Evolutionary conservation across 2,888 invertebrate genomes (phyloP), one percentile per base, ranked within the genome.

Genomic region (Frankliniella fusca): DNA sequence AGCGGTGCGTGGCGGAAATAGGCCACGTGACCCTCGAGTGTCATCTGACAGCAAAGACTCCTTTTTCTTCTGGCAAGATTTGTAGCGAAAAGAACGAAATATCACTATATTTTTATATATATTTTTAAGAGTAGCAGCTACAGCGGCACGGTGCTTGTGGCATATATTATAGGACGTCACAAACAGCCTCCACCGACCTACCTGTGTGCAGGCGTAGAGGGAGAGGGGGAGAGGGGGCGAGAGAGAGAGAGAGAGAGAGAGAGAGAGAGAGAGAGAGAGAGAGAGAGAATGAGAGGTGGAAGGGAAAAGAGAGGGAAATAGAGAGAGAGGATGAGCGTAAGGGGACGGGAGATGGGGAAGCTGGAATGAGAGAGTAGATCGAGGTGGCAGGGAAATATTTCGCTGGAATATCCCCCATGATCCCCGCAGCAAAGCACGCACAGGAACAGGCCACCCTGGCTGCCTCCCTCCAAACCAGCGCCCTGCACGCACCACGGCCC

Each of bases 91-190:
- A 38, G 38, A 38, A 38, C 5, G 38, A 38, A 38, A 38, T 38
- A 38, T 38, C 5, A 38, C 38, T 38, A 38, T 38, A n/a, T n/a
- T n/a, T n/a, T n/a, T n/a, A n/a, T n/a, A n/a, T n/a, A n/a, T n/a
- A n/a, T 38, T 38, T 38, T 38, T 5, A 38, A 38, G 38, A 38
- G 38, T 38, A 38, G 38, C 38, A 38, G 38, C 38, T 38, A 5
- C 38, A 15, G n/a, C 70, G 70, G 23, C 70, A n/a, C 70, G 54
- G 15, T 23, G 70, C 70, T 23, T 23, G 23, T 76, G 70, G 70
- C 70, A 76, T 76, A 76, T 76, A 76, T 76, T 76, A 76, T 76
- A 76, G 70, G 27, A 76, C 70, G 70, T 76, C 70, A 76, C 70
- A 76, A 76, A 76, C 70, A 76, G 70, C n/a, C 70, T 23, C 70